Evolutionary conservation across 92 coral and sea anemone species (phyloP).

Genomic region (Porites evermanni): DNA sequence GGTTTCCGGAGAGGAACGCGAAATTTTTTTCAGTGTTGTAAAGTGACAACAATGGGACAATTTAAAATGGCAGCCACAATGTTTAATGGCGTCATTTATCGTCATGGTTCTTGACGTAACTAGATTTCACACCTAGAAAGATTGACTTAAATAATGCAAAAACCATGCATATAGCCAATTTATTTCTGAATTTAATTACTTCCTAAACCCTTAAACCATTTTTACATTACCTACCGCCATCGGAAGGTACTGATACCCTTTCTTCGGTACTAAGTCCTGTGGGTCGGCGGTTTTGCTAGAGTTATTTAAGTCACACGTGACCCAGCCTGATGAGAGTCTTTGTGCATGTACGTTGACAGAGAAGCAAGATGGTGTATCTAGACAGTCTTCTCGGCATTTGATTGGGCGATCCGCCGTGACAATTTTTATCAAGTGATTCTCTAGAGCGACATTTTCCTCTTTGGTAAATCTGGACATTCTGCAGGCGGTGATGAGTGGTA

Average conservation of each 20-base stretch:
- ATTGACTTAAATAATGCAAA: no score
- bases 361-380: slow-evolving; percentile 25
- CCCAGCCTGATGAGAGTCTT: slow-evolving; percentile 12
- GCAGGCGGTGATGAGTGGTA: slow-evolving; percentile 14
- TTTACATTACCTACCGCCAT: slow-evolving; percentile 11
- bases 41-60: no score
- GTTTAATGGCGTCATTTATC: no score
- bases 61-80: no score
- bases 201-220: no score
- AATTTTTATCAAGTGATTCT: slow-evolving; percentile 23
- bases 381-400: slow-evolving; percentile 3
- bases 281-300: slow-evolving; percentile 30
- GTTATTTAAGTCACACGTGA: slow-evolving; percentile 34
- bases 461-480: slow-evolving; percentile 6
- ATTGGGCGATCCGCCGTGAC: neutral
- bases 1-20: no score
- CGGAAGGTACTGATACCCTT: neutral
- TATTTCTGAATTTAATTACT: neutral
- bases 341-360: slow-evolving; percentile 17
- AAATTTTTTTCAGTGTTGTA: no score
- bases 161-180: neutral
- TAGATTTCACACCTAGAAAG: no score
- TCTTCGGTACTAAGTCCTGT: slow-evolving; percentile 9
- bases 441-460: neutral
- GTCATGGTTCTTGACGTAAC: no score